Evolutionary conservation across 1,140 invertebrate genomes (phyloP).

Genomic region (Zaprionus camerounensis): DNA sequence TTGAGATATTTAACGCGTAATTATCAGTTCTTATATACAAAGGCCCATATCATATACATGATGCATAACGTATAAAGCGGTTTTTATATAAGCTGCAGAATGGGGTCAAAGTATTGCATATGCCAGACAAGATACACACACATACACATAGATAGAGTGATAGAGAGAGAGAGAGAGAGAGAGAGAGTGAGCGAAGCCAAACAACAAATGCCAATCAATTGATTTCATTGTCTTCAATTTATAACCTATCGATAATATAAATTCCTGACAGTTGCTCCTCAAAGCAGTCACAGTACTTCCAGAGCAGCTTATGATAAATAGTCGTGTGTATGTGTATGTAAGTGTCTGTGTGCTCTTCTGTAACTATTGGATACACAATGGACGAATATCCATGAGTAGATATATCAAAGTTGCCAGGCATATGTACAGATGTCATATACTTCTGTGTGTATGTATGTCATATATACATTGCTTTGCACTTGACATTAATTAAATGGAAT

Average conservation of each 20-base stretch:
- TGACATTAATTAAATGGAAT: conserved; percentile 76
- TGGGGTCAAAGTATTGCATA: conserved; percentile 76
- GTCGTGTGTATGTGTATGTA: conserved; percentile 22
- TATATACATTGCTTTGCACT: conserved; percentile 57
- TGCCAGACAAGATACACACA: conserved; percentile 42
- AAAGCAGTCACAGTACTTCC: conserved; percentile 28
- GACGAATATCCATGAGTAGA: conserved; percentile 16
- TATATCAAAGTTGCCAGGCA: conserved; percentile 23
- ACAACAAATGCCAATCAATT: conserved; percentile 78
- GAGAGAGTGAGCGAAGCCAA: conserved; percentile 1
- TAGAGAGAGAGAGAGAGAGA: conserved; percentile 18
- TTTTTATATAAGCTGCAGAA: conserved; percentile 56
- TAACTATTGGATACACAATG: conserved; percentile 46
- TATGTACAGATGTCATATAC: conserved; percentile 15
- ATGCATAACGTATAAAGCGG: conserved; percentile 36
- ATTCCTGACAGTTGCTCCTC: conserved; percentile 57
- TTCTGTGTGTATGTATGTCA: no score
- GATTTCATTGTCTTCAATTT: conserved; percentile 83
- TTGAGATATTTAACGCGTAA: conserved; percentile 75
- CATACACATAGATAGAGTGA: conserved; percentile 31
- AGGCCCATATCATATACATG: conserved; percentile 30
- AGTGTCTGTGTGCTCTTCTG: conserved; percentile 46
- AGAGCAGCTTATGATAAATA: conserved; percentile 61
- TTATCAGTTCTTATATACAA: conserved; percentile 55
- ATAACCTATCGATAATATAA: conserved; percentile 81